Conservation (phyloP, 2,113 vertebrate genomes). For the Nothocercus julius region DNA sequence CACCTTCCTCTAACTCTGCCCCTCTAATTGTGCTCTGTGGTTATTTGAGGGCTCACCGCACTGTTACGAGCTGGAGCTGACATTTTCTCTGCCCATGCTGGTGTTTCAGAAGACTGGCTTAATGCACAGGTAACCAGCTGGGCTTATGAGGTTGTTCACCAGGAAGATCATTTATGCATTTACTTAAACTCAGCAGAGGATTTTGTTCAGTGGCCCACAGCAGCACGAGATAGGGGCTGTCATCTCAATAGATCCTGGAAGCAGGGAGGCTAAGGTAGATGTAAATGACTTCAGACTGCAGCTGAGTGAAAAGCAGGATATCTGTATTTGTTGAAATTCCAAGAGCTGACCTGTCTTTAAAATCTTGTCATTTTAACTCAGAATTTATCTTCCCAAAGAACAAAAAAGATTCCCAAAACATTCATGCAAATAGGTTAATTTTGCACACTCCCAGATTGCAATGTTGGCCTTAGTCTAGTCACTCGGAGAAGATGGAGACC, state of each 20-base stretch:
- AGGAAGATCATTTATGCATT: constrained; percentile 48
- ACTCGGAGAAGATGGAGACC: not conserved
- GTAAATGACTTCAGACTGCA: constrained; percentile 14
- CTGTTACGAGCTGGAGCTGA: not conserved
- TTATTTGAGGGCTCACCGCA: not conserved
- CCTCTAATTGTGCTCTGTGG: not conserved
- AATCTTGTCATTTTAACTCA: not conserved
- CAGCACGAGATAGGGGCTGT: not conserved
- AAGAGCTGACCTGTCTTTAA: not conserved
- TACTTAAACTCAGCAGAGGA: constrained; percentile 16
- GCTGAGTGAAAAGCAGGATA: not conserved
- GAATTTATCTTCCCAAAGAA: not conserved
- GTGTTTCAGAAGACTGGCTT: constrained; percentile 6
- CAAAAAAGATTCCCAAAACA: not conserved
- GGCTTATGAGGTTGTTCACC: constrained; percentile 28
- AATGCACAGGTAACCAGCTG: constrained; percentile 44
- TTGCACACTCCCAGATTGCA: not conserved
- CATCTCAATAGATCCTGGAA: constrained; percentile 40
- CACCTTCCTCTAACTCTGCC: not conserved
- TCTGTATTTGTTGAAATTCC: not conserved
- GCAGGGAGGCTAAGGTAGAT: constrained; percentile 24
- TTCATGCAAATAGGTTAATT: not conserved
- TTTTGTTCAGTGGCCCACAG: constrained; percentile 43
- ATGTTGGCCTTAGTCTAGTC: not conserved
- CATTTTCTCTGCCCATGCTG: not conserved